phyloP scores from a whole-genome alignment of 2,797 vertebrate species.

The Sebastes matsubarae region DNA sequence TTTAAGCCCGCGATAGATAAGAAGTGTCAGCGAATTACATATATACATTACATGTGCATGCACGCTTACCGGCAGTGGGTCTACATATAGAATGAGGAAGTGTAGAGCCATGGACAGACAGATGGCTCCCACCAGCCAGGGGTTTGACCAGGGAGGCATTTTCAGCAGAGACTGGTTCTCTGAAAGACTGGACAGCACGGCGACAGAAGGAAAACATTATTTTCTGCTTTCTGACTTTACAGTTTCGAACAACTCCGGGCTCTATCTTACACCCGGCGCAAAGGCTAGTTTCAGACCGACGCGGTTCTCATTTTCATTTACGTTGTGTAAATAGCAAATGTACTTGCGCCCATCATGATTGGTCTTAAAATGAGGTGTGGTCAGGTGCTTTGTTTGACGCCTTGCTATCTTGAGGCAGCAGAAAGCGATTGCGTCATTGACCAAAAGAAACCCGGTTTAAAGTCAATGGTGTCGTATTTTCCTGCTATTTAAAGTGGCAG shows the following conservation, averaged over 20 bases:
- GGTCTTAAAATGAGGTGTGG: too few species aligned
- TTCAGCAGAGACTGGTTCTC: conserved; percentile 86
- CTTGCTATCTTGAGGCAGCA: too few species aligned
- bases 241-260: too few species aligned
- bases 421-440: too few species aligned
- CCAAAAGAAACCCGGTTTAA: too few species aligned
- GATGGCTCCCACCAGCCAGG: conserved; percentile 85
- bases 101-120: conserved; percentile 86
- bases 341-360: too few species aligned
- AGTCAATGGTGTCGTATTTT: too few species aligned
- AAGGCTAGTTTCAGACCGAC: too few species aligned
- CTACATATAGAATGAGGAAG: conserved; percentile 86
- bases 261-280: background rate
- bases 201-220: background rate
- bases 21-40: background rate
- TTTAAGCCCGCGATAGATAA: background rate
- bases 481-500: too few species aligned
- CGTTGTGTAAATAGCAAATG: too few species aligned
- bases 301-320: too few species aligned
- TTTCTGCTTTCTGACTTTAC: background rate
- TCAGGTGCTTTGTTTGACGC: too few species aligned
- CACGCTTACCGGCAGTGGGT: conserved; percentile 82
- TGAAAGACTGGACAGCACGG: conserved; percentile 72
- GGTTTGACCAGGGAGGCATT: conserved; percentile 87
- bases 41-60: background rate